These are phyloP conservation scores for Erpetoichthys calabaricus DNA, from an alignment of 2,797 vertebrate genomes.

Conservation along the genomic window DNA sequence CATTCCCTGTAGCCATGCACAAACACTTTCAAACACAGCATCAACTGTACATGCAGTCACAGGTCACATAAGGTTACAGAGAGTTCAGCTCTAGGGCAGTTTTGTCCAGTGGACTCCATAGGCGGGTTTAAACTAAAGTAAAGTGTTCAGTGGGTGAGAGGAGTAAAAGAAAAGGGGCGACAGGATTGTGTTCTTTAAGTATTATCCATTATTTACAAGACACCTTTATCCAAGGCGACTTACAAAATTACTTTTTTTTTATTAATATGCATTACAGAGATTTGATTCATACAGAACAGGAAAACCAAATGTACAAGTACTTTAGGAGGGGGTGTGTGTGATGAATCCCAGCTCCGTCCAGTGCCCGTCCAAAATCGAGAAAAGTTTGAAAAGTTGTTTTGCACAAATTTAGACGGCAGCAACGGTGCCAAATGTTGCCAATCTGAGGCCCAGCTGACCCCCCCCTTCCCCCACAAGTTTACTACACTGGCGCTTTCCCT, in stretches of 20 bases:
- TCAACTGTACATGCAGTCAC: background rate
- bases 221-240: too few relatives aligned
- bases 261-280: too few relatives aligned
- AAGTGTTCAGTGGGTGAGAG: background rate
- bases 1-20: too few relatives aligned
- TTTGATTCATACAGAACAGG: conserved; percentile 20
- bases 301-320: conserved; percentile 13
- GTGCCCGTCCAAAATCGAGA: conserved; percentile 38
- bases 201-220: too few relatives aligned
- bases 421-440: conserved; percentile 10
- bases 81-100: conserved; percentile 60
- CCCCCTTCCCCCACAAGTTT: conserved; percentile 8
- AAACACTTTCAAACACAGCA: background rate
- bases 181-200: background rate
- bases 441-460: conserved; percentile 16
- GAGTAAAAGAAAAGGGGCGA: conserved; percentile 10
- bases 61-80: background rate
- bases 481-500: background rate
- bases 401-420: conserved; percentile 22
- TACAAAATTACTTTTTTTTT: too few relatives aligned
- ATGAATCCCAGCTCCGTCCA: conserved; percentile 47
- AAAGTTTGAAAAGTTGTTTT: too few relatives aligned
- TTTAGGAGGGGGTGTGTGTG: conserved; percentile 22
- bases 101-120: conserved; percentile 42
- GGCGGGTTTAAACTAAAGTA: conserved; percentile 16